Conservation (phyloP, 53 echinoderm and acorn worm species). For the Holothuria scabra region DNA sequence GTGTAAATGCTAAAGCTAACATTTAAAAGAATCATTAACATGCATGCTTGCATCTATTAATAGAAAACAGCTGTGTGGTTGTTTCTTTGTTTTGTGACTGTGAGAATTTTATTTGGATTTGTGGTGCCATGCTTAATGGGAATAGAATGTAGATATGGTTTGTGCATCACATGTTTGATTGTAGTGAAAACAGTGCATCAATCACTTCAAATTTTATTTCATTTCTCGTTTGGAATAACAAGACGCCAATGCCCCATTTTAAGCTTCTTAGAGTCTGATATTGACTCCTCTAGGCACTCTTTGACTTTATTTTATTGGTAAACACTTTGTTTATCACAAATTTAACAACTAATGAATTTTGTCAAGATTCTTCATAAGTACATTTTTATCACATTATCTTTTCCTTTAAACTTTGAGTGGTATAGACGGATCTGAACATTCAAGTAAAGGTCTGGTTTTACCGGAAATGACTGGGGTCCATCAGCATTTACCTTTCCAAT, state of each 20-base stretch:
- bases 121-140: constrained; percentile 6
- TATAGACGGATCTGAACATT: not conserved
- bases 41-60: not conserved
- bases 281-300: too few species aligned
- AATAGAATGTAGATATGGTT: constrained; percentile 13
- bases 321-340: too few species aligned
- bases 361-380: not conserved
- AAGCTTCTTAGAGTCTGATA: too few species aligned
- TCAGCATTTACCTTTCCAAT: too few species aligned
- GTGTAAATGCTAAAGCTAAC: not conserved
- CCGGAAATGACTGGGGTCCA: too few species aligned
- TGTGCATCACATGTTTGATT: constrained; percentile 16
- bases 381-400: too few species aligned
- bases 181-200: constrained; percentile 7
- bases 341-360: not conserved
- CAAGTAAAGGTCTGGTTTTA: too few species aligned
- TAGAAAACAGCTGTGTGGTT: constrained; percentile 5
- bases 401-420: too few species aligned
- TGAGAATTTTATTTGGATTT: not conserved
- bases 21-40: not conserved
- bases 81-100: constrained; percentile 5
- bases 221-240: too few species aligned
- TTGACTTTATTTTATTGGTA: too few species aligned
- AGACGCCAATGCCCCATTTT: too few species aligned
- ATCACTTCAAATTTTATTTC: too few species aligned